Evolutionary conservation across 2,113 vertebrate species (phyloP), one percentile per base, ranked within the genome.

Genomic region (Neoarius graeffei): DNA sequence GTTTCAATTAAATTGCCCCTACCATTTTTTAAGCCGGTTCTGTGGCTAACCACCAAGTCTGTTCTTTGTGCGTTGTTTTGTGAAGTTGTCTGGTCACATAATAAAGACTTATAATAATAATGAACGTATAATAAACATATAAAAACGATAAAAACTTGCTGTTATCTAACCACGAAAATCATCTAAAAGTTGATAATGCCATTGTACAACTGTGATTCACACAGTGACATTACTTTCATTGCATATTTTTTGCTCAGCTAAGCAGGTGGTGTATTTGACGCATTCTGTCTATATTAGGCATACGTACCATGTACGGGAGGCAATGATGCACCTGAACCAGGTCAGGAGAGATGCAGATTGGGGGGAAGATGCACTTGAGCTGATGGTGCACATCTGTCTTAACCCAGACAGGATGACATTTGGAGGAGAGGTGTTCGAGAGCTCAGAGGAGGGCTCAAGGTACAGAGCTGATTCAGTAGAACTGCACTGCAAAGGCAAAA

Each of bases 341-440:
- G 93, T 92, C 1, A 92, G 94, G 52, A 95, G 93, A 76, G 93
- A 94, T 87, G 88, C 87, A 20, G 89, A 91, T 0, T 95, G 94
- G 93, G 93, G 92, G 35, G 93, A 92, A 77, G 92, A 73, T 7
- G 93, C 93, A 73, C 77, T 92, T 60, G 93, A 85, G n/a, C 86
- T 81, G 86, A 94, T 95, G 93, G 91, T 95, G 81, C 93, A 94
- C 35, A 94, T 96, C 89, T 94, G 92, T 67, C 94, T 95, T 25
- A 95, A 96, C 90, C 95, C 94, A 4, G 95, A 96, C 89, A 93
- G 92, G 0, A 93, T 95, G 83, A 89, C 94, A 5, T 25, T 96
- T 69, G 95, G 94, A 0, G 94, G 94, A 83, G 92, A 95, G 54
- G 91, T 92, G 42, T 94, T 96, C 48, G 90, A 94, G 82, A 93